Evolutionary conservation across 1,140 invertebrate genomes (phyloP).

Genomic region (Meloidogyne exigua): DNA sequence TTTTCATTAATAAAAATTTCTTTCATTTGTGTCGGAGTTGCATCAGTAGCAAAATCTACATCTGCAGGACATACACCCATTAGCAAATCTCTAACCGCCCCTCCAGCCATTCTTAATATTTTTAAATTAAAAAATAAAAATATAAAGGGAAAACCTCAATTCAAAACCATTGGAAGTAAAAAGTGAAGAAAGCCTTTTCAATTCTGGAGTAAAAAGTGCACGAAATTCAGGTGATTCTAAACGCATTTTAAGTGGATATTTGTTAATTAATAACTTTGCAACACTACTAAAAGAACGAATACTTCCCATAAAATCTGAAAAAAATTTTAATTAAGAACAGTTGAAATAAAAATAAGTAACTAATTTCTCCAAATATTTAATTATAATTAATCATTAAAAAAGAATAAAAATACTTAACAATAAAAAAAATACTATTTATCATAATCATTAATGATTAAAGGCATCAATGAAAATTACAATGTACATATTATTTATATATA

Average conservation of each 20-base stretch:
- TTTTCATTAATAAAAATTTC: constrained; percentile 82
- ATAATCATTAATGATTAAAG: no score
- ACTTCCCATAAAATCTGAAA: not conserved
- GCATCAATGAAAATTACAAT: no score
- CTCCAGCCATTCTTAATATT: constrained; percentile 81
- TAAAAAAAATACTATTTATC: no score
- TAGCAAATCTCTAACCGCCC: constrained; percentile 90
- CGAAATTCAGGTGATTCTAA: constrained; percentile 68
- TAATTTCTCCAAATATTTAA: no score
- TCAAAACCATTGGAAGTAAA: constrained; percentile 79
- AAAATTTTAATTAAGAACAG: not conserved
- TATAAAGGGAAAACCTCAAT: constrained; percentile 52
- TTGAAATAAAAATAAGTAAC: not conserved
- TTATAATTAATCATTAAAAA: no score
- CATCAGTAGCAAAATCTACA: constrained; percentile 94
- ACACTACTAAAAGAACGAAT: not conserved
- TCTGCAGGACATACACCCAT: constrained; percentile 81
- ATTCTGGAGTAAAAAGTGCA: constrained; percentile 78
- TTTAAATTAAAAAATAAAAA: constrained; percentile 19
- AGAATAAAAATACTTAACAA: no score
- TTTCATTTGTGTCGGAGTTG: constrained; percentile 94
- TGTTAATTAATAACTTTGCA: not conserved
- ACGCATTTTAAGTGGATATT: constrained; percentile 32
- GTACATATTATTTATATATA: no score
- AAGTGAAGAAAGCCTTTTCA: constrained; percentile 72